These are phyloP conservation scores for Reticulitermes lucifugus DNA, from an alignment of 2,888 invertebrate genomes.

Conservation along the genomic window DNA sequence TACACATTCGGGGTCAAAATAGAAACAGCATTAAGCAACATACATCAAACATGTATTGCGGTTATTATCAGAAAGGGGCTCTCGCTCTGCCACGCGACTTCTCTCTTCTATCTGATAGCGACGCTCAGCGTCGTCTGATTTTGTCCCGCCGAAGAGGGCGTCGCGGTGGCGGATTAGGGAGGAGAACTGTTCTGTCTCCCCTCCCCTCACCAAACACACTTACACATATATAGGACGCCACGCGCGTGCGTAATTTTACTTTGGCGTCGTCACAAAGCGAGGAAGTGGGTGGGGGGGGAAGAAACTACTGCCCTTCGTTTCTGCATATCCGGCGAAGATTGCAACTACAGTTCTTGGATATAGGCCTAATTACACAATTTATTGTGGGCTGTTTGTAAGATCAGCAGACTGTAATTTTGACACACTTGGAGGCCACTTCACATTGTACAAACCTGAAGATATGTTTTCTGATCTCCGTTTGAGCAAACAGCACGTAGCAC, in stretches of 20 bases:
- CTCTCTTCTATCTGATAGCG: conserved; percentile 14
- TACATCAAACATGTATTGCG: neutral
- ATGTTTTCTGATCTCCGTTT: too few relatives aligned
- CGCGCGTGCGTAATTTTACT: neutral
- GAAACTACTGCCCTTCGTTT: neutral
- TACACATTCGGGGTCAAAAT: too few relatives aligned
- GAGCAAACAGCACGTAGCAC: too few relatives aligned
- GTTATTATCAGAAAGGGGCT: neutral
- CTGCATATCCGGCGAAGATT: conserved; percentile 5
- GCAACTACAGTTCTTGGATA: neutral
- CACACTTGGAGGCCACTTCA: too few relatives aligned
- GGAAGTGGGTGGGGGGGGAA: neutral
- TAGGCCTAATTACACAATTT: neutral
- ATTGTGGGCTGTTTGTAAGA: too few relatives aligned
- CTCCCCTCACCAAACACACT: neutral
- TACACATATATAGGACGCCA: conserved; percentile 1
- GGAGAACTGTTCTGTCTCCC: neutral
- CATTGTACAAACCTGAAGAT: too few relatives aligned
- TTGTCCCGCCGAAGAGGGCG: conserved; percentile 34
- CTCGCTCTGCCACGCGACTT: neutral
- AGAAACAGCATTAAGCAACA: too few relatives aligned
- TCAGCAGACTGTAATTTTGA: too few relatives aligned
- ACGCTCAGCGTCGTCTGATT: conserved; percentile 41
- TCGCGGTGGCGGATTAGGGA: conserved; percentile 37
- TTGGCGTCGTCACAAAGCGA: conserved; percentile 1